Base-by-base conservation (phyloP, 2,888 invertebrate species). In the Coenonympha glycerion region DNA sequence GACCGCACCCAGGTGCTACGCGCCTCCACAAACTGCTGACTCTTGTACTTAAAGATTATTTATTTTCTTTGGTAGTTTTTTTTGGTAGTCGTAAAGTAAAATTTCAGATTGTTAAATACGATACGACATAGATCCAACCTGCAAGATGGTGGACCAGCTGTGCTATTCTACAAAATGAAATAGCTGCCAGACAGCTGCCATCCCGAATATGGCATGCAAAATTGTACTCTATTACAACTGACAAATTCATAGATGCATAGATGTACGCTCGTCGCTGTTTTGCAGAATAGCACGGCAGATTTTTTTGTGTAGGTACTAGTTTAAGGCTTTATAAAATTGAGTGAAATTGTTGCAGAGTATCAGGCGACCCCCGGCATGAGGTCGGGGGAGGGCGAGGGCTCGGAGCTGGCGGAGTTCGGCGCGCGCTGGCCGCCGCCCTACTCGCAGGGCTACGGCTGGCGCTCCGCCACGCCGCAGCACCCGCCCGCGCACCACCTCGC, bases 391-490 rank as follows among this genome's bases (percentile, higher is more conserved):
- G 86, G 81, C 75, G 88, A 81, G 89, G 89, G 79, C 68, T 86
- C 87, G 63, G 87, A 87, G 80, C 80, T 87, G 76, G 83, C 86
- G 71, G 87, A 86, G 80, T 79, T 87, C 65, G 83, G 87, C 63
- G 78, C 85, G 76, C 84, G 86, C 66, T 86, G 85, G 85, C 90
- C 82, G 83, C 89, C 81, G 75, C 84, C 90, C 69, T 89, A 89
- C 78, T 77, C 85, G 68, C 85, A 89, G 76, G 88, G 88, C 69
- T 87, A 88, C 79, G 84, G 85, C 80, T 85, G 84, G 73, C 85
- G 83, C 75, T 83, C 85, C 70, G 84, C 85, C 67, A 86, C 87
- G 62, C 86, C 86, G 67, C 86, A 86, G 79, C 87, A 87, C 69
- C 86, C 86, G 64, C 83, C 84, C 61, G 79, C 82, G 64, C 86